Base-by-base conservation (phyloP, 1,140 invertebrate species). In the Trachymyrmex cornetzi region DNA sequence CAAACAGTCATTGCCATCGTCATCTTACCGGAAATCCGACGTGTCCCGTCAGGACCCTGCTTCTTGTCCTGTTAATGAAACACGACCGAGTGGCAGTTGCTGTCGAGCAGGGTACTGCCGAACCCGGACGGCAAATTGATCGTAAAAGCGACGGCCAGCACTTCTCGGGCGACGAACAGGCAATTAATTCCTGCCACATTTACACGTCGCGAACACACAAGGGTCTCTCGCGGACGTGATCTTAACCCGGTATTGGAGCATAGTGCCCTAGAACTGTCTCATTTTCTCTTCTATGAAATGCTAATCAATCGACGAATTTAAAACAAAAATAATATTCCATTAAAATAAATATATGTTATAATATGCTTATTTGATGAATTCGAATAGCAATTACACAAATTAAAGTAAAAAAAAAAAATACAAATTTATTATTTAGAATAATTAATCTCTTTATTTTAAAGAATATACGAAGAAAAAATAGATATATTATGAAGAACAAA, bases 21-120 rank as follows among this genome's bases (percentile, higher is more conserved):
- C 88, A 89, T 88, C 87, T 88, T 82, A 88, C 87, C 85, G 77
- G 88, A 93, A 91, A 91, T 91, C 55, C 89, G 85, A 87, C 24
- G 53, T 30, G 48, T 66, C 63, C 87, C 88, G 77, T 85, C 88
- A 86, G 80, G 88, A 85, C 50, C 81, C 87, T 87, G 74, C 77
- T 86, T 79, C 64, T 74, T 38, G 82, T 87, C 55, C 87, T 86
- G 89, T 91, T 93, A 94, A 93, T 94, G 90, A 93, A 93, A 94
- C 90, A 91, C 77, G 90, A 64, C 71, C 81, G 59, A 86, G 80
- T 82, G 77, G 81, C 85, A 72, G 59, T 77, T 34, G n/a, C 59
- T 85, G 77, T 79, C 79, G 88, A 72, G 24, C 64, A 48, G n/a
- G 55, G 61, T 77, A 74, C 79, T 75, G 71, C 74, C 77, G 34